phyloP scores from a whole-genome alignment of 2,797 vertebrate genomes.

The Oreochromis grahami region DNA sequence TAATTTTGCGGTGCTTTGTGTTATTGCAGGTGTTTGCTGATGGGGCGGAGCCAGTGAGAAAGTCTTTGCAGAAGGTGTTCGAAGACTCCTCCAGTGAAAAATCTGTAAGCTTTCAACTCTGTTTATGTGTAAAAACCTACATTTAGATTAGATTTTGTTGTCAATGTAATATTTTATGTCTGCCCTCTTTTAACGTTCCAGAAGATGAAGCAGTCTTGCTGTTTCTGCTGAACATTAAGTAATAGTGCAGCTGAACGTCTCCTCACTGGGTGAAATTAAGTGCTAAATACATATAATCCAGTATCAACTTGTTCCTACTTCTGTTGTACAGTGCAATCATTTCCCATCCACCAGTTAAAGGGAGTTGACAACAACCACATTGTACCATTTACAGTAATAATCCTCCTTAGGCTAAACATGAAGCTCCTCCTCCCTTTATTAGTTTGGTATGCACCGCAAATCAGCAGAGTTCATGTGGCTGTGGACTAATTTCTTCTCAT shows the following conservation, averaged over 20 bases:
- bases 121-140: background rate
- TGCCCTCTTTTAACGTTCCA: background rate
- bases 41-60: conserved; percentile 81
- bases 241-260: background rate
- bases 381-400: conserved; percentile 3
- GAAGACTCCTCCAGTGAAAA: conserved; percentile 77
- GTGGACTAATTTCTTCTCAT: conserved; percentile 32
- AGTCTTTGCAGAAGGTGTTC: conserved; percentile 85
- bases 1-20: background rate
- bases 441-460: conserved; percentile 13
- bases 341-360: background rate
- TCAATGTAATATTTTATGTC: background rate
- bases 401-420: background rate
- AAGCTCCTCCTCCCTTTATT: conserved; percentile 14
- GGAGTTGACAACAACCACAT: background rate
- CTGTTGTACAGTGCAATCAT: background rate
- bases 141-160: background rate
- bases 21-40: conserved; percentile 88
- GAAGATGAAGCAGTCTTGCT: background rate
- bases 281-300: background rate
- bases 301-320: background rate
- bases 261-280: background rate
- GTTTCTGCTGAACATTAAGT: background rate
- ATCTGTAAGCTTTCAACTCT: conserved; percentile 61
- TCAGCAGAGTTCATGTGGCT: conserved; percentile 21